A percentile compares a stretch with the other conserved stretches of the same genome.
Conservation (phyloP, 2,888 invertebrate species). For the Noctua pronuba region DNA sequence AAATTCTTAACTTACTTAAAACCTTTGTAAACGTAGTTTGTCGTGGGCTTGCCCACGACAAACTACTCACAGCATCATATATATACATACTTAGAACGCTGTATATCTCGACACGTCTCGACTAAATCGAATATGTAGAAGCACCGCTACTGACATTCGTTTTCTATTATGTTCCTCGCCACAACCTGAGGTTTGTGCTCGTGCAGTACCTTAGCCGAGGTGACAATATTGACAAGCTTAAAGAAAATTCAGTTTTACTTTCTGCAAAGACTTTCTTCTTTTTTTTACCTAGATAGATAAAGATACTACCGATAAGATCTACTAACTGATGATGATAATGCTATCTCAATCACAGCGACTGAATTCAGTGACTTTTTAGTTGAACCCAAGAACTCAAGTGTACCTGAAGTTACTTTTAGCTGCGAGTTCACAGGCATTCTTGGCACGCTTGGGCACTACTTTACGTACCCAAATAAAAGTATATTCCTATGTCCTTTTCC, state of each 20-base stretch:
- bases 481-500: background rate
- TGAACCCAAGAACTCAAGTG: background rate
- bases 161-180: conserved; percentile 69
- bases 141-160: conserved; percentile 70
- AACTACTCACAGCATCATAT: conserved; percentile 71
- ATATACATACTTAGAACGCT: conserved; percentile 66
- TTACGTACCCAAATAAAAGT: background rate
- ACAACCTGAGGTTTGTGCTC: conserved; percentile 67
- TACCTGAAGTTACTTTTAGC: background rate
- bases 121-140: conserved; percentile 73
- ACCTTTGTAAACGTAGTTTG: background rate
- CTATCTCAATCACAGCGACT: background rate
- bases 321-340: background rate
- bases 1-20: background rate
- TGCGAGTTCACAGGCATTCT: background rate
- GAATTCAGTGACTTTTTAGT: background rate
- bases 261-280: background rate
- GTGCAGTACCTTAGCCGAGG: conserved; percentile 43
- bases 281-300: background rate
- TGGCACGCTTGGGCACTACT: background rate
- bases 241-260: background rate
- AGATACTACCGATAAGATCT: background rate
- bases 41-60: no score
- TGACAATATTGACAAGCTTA: background rate
- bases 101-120: conserved; percentile 69